A percentile compares a stretch with the other conserved stretches of the same genome.
Conservation (phyloP, 2,888 invertebrate genomes). For the Sabatieria punctata region DNA sequence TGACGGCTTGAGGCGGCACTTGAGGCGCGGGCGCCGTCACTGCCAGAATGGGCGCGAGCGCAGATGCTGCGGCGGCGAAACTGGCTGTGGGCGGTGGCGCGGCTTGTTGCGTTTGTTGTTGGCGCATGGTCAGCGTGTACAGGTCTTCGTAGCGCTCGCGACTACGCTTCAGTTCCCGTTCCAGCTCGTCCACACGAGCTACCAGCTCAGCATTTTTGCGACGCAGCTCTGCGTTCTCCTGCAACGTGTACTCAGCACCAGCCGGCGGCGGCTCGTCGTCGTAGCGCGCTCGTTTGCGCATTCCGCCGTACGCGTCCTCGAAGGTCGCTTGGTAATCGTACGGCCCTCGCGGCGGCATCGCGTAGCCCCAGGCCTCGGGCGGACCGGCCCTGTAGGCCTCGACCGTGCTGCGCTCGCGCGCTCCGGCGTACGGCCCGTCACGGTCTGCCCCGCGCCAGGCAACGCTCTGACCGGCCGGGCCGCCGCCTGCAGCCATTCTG, state of each 20-base stretch:
- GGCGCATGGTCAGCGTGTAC: no score
- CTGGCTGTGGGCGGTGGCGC: no score
- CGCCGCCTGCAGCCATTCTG: conserved; percentile 22
- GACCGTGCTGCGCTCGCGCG: conserved; percentile 12
- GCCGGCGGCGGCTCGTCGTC: neutral
- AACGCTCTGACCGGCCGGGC: conserved; percentile 13
- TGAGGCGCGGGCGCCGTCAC: no score
- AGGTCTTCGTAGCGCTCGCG: conserved; percentile 23
- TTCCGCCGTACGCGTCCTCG: neutral
- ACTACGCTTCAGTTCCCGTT: conserved; percentile 19
- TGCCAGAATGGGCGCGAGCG: no score
- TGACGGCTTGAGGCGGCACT: no score
- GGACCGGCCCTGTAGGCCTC: conserved; percentile 8
- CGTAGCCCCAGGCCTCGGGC: neutral
- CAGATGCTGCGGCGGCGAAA: no score
- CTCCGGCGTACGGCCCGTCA: conserved; percentile 17
- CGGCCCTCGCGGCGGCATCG: neutral
- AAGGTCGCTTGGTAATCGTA: neutral
- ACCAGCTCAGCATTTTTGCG: conserved; percentile 19
- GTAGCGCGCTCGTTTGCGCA: conserved; percentile 8
- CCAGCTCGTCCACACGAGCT: conserved; percentile 19
- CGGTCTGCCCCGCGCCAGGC: conserved; percentile 8
- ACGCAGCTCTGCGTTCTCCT: conserved; percentile 16
- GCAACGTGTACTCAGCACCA: neutral
- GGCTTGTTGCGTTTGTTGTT: no score